Base-by-base conservation (phyloP, 2,797 vertebrate genomes). In the Coluber constrictor region DNA sequence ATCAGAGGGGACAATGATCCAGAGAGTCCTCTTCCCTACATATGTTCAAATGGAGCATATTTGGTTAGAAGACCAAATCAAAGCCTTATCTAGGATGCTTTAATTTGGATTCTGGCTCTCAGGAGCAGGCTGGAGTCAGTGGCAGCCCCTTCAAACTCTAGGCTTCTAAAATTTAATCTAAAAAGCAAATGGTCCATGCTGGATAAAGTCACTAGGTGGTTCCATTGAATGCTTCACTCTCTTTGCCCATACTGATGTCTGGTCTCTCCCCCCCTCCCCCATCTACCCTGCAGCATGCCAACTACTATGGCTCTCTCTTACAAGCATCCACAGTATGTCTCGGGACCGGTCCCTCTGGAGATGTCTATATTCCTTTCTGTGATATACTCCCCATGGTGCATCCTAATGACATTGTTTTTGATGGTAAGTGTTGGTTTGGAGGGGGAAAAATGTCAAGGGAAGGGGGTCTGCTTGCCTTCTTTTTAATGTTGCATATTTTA, bases 311-410 rank as follows among this genome's bases (percentile, higher is more conserved):
- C 93, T 99, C 99, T 47, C 96, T 99, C 91, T 97, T 99, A 25
- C 98, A 99, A 96, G 97, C 98, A 0, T 99, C 99, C 63, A 99
- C 99, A 0, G 98, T 99, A 60, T 99, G 98, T 96, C 94, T 99
- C 93, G 99, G 99, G 47, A 97, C 97, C 0, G 98, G 98, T n/a
- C 97, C 97, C 0, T 93, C 98, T 0, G 99, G 99, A 0, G 98
- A 99, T 0, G 96, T 99, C 93, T 98, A 98, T 7, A 97, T 99
- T 61, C 99, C 99, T 0, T 98, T 99, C 95, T 94, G 97, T 47
- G 97, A 98, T 90, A 97, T 99, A 93, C 97, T 99, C 90, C 99
- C 99, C 91, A 99, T 99, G 98, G 98, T 99, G 95, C 98, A 99
- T 86, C 98, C 99, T 60, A 97, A 99, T 55, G 98, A 99, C 97